Evolutionary conservation across 2,113 vertebrate genomes (phyloP), one percentile per base, ranked within the genome.

Genomic region (Thinocorus orbignyianus): DNA sequence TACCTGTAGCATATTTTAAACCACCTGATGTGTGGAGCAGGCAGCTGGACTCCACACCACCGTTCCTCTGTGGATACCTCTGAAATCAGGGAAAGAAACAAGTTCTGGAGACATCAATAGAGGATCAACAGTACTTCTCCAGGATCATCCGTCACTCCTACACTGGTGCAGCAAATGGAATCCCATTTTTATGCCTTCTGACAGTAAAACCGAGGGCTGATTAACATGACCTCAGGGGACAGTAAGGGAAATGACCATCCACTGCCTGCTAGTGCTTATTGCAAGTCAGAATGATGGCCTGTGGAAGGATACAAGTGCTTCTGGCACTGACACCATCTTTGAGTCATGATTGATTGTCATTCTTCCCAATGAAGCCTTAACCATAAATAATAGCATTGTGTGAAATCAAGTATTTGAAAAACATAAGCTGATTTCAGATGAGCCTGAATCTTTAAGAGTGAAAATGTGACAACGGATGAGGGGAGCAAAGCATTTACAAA

Each of bases 381-480:
- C 76, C 64, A 86, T 94, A 95, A 96, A 92, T 95, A 96, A 93
- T 61, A 91, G 77, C 35, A 58, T 48, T 80, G 68, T 86, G 71
- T 90, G 84, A 81, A 97, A 96, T 92, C 61, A 58, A 92, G 66
- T 93, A 74, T 97, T 92, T 94, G 51, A 80, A 95, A 96, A 93
- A 78, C 42, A 37, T 73, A 92, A 94, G 57, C 66, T 86, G 83
- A 72, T 87, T 95, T 60, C 80, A 89, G 61, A 73, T 1, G 3
- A 84, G 57, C 16, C 61, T 65, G 58, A 24, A 14, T 84, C 70
- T 86, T 95, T 84, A 94, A 62, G 37, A 65, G 70, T 58, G 68
- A 71, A 87, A 91, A 86, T 37, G 42, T 90, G 70, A 51, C 62
- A 91, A 46, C 13, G 64, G 70, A 82, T 62, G 49, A 86, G 46